Evolutionary conservation across 2,797 vertebrate species (phyloP), one percentile per base, ranked within the genome.

Genomic region (Sparidentex hasta): DNA sequence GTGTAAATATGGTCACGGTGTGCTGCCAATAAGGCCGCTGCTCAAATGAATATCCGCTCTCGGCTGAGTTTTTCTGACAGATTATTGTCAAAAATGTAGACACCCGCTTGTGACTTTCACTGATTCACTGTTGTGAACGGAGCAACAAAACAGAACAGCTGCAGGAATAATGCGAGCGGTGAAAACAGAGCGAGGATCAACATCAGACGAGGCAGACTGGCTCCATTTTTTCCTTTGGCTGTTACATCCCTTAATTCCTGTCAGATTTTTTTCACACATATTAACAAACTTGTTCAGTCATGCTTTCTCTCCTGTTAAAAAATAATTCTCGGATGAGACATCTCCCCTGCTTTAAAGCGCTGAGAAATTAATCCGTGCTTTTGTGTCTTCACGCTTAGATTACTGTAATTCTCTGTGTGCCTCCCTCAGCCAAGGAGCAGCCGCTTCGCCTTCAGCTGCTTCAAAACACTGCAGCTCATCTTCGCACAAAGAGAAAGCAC

Each of bases 301-400:
- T 23, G 48, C 47, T 70, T 55, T 64, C 23, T 5, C 33, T 68
- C 27, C 62, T 21, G 29, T 65, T 61, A 27, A 48, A 57, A 77
- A 74, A 71, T 72, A 55, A 72, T 72, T 71, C 43, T 62, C 18
- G 25, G 50, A 65, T 64, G 50, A 71, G 48, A 55, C 65, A 74
- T 23, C 61, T 65, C 58, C 41, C 54, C 59, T 72, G 21, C 14
- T 65, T 68, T 68, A 6, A 51, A 75, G 72, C 41, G 71, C 29
- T 38, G 56, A 75, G 47, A 76, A 67, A 80, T 57, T 18, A 70
- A 83, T 74, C 74, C 33, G 29, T 18, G 68, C 58, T 50, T 78
- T 78, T 81, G 47, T 70, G 47, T 71, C 70, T 77, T 65, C 79
- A 80, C 6, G 14, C 76, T 70, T 23, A 70, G 56, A 74, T 70